Conservation (phyloP, 2,113 vertebrate genomes). For the Motacilla alba region DNA sequence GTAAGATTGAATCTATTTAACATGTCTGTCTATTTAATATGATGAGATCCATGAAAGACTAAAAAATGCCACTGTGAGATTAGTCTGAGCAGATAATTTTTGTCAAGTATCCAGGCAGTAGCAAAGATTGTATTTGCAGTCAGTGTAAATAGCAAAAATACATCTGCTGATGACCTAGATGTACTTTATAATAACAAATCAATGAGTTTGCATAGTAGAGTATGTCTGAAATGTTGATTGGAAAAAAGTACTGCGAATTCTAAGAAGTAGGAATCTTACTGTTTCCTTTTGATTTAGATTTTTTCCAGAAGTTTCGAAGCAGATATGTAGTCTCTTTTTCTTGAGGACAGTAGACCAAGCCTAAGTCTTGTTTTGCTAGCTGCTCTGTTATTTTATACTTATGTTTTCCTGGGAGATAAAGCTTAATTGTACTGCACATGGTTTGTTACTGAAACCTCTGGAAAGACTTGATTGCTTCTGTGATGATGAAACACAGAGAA, state of each 20-base stretch:
- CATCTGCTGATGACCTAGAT: neutral
- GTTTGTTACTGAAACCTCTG: neutral
- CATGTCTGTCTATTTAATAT: neutral
- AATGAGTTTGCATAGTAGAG: neutral
- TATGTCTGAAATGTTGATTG: neutral
- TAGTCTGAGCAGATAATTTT: neutral
- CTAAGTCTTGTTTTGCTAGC: neutral
- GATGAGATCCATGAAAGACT: neutral
- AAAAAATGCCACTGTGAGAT: neutral
- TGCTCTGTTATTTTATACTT: neutral
- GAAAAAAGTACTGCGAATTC: neutral
- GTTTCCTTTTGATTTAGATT: neutral
- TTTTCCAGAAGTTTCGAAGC: neutral
- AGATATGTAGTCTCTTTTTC: neutral
- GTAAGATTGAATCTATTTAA: neutral
- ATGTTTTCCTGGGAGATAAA: neutral
- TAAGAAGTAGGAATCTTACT: neutral
- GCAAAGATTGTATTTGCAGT: neutral
- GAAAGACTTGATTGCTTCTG: neutral
- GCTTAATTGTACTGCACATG: neutral
- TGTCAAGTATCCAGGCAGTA: neutral
- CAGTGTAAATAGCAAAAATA: neutral
- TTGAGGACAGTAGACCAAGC: neutral
- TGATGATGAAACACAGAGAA: neutral
- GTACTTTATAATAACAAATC: neutral